Percentiles rank a stretch among this genome's conserved stretches.
Evolutionary conservation across 2,888 invertebrate species (phyloP).

Genomic region (Herminia tarsipennalis): DNA sequence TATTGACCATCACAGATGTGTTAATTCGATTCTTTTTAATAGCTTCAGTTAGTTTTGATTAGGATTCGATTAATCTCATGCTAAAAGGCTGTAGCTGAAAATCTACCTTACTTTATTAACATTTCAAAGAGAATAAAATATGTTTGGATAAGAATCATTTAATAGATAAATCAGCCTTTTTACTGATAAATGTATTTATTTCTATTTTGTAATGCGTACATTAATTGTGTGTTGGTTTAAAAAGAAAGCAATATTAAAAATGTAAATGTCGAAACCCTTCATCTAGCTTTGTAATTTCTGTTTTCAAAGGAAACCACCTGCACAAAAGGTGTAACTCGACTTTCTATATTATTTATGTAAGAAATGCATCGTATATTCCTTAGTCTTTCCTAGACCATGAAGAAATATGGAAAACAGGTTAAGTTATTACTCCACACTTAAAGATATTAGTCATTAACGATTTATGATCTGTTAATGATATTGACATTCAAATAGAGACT

Average conservation of each 20-base stretch:
- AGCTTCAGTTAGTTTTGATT: background rate
- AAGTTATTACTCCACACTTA: background rate
- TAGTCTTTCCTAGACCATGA: slow-evolving; percentile 17
- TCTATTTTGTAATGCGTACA: no score
- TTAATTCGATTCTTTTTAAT: slow-evolving; percentile 2
- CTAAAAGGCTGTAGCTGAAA: no score
- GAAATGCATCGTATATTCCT: slow-evolving; percentile 37
- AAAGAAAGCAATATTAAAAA: background rate
- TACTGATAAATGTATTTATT: no score
- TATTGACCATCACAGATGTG: background rate
- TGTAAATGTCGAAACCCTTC: slow-evolving; percentile 5
- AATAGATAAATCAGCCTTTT: no score
- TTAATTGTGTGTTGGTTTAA: no score
- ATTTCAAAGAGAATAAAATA: no score
- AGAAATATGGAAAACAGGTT: slow-evolving; percentile 17
- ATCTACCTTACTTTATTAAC: no score
- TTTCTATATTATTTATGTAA: slow-evolving; percentile 25
- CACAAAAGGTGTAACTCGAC: slow-evolving; percentile 17
- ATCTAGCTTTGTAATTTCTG: slow-evolving; percentile 24
- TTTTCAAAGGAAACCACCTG: slow-evolving; percentile 22
- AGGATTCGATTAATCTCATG: background rate
- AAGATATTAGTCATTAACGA: no score
- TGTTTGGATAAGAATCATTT: no score
- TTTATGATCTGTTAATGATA: no score
- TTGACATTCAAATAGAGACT: no score